Evolutionary conservation across 2,113 vertebrate species (phyloP), one percentile per base, ranked within the genome.

Genomic region (Hippocampus abdominalis): DNA sequence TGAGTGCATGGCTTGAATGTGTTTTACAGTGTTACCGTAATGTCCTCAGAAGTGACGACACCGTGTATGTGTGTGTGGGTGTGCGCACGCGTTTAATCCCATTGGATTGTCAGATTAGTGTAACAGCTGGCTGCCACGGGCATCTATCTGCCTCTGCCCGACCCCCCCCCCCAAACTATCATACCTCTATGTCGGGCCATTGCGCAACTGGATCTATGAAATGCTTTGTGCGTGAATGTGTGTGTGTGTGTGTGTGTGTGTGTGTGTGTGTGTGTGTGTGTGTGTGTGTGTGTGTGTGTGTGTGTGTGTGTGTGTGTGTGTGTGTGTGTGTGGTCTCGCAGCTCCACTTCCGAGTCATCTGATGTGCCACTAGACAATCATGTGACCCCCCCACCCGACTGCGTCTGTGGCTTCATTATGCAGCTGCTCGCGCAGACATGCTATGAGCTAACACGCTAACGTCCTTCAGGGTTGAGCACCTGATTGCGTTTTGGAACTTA

Each of bases 51-150:
- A 15, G 25, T 56, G 54, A 56, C 25, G 54, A 56, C 23, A 56
- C 54, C 10, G 61, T 68, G 62, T 65, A 36, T 72, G 66, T 75
- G 53, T 74, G 66, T 66, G 66, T 63, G 64, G 18, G 70, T 46
- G 13, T 59, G 74, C 32, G 64, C 64, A 75, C 63, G 71, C 70
- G 74, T 83, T 78, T 88, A 90, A 90, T 90, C 89, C 88, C 81
- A 66, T 44, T 74, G 85, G 81, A 90, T 88, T 84, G 87, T 80
- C 78, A 84, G 89, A 91, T 90, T 87, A 91, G 70, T 86, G 85
- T 79, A 90, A 88, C 89, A 91, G 81, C 87, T 90, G 89, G 87
- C 74, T 70, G 78, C 83, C 80, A 82, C 84, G 81, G 76, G 82
- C 84, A 78, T 84, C 77, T 81, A 83, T 86, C 84, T 71, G 61